phyloP scores from a whole-genome alignment of 1,140 invertebrate genomes.

The Diorhabda carinulata region DNA sequence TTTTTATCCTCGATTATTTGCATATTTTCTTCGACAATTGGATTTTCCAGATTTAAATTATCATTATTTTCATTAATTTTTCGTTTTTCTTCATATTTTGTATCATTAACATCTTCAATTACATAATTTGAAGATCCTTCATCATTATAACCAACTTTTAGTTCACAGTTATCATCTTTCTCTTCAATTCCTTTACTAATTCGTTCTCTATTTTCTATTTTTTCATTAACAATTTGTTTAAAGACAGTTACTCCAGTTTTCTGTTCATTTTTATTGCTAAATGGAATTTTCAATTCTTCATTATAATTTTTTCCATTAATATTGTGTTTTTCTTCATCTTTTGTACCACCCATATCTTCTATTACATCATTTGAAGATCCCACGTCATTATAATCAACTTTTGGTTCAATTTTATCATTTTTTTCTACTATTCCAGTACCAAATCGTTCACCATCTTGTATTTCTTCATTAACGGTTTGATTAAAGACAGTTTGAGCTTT shows the following conservation, averaged over 20 bases:
- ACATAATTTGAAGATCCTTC: no score
- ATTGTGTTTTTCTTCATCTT: background rate
- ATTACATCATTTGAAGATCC: background rate
- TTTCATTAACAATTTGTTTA: background rate
- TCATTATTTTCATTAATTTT: background rate
- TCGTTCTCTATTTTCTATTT: slow-evolving; percentile 4
- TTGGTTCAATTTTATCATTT: background rate
- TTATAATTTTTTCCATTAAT: background rate
- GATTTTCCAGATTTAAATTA: background rate
- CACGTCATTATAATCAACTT: background rate
- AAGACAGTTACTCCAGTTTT: slow-evolving; percentile 1
- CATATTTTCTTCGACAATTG: background rate
- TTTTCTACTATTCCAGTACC: background rate
- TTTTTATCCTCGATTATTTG: no score
- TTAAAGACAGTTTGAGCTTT: background rate
- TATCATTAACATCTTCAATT: background rate
- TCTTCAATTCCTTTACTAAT: no score
- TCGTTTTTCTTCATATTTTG: background rate
- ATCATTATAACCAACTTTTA: no score
- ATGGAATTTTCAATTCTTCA: background rate
- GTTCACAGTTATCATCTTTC: no score
- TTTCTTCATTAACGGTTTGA: background rate
- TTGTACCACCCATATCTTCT: background rate
- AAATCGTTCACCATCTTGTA: background rate
- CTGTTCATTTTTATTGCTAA: background rate